Evolutionary conservation across 1,140 invertebrate species (phyloP).

Genomic region (Chironomus tepperi): DNA sequence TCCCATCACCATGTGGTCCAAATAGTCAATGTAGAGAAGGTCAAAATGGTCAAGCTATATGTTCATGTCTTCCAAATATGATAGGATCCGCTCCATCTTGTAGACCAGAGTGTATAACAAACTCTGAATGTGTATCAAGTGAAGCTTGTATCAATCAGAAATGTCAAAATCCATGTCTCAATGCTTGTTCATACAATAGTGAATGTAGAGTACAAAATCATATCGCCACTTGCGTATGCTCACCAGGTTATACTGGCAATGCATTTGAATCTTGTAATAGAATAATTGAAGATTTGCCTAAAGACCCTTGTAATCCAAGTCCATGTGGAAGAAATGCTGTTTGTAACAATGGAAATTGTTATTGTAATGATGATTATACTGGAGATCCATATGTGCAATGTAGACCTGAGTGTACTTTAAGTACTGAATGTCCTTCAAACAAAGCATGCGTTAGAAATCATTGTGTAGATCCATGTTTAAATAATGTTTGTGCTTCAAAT

Average conservation of each 20-base stretch:
- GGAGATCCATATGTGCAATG: too few species aligned
- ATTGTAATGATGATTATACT: too few species aligned
- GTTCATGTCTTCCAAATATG: conserved; percentile 56
- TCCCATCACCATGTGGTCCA: conserved; percentile 50
- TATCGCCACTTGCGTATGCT: too few species aligned
- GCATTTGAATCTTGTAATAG: too few species aligned
- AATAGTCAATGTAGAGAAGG: conserved; percentile 53
- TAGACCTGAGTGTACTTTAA: conserved; percentile 64
- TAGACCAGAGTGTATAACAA: conserved; percentile 50
- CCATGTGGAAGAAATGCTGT: too few species aligned
- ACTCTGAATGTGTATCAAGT: too few species aligned
- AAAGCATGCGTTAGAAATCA: conserved; percentile 63
- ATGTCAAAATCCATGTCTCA: conserved; percentile 48
- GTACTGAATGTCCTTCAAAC: conserved; percentile 59
- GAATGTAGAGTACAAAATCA: conserved; percentile 54
- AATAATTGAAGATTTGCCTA: too few species aligned
- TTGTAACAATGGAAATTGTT: too few species aligned
- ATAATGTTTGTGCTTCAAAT: conserved; percentile 59
- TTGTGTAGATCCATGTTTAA: conserved; percentile 67
- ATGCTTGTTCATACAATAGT: conserved; percentile 53
- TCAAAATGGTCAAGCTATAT: conserved; percentile 54
- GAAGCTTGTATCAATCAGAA: conserved; percentile 49
- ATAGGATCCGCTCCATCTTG: conserved; percentile 49
- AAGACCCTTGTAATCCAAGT: too few species aligned
- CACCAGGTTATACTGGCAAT: conserved; percentile 59